These are phyloP conservation scores for Psilopogon haemacephalus DNA, from an alignment of 2,113 vertebrate species.

Conservation along the genomic window DNA sequence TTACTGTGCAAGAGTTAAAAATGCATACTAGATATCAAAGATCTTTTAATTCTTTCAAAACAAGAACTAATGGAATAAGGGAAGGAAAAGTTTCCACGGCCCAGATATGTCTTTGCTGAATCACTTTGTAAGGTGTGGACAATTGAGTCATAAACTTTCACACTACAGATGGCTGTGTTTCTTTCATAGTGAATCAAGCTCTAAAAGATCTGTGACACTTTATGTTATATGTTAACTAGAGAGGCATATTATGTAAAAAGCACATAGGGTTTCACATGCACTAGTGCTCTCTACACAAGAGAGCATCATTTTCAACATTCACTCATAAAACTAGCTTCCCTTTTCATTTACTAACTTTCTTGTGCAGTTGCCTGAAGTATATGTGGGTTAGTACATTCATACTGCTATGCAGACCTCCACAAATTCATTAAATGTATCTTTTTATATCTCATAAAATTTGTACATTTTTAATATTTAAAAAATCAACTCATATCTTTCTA, in stretches of 20 bases:
- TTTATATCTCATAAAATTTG: neutral
- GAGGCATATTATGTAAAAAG: constrained; percentile 68
- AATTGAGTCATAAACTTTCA: constrained; percentile 20
- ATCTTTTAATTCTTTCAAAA: constrained; percentile 4
- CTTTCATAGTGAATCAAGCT: constrained; percentile 43
- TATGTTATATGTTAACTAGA: constrained; percentile 68
- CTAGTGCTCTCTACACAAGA: constrained; percentile 62
- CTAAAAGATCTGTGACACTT: constrained; percentile 60
- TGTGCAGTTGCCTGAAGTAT: neutral
- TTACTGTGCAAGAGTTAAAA: constrained; percentile 6
- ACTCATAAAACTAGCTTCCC: constrained; percentile 29
- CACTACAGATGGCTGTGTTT: constrained; percentile 37
- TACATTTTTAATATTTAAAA: neutral
- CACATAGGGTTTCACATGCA: constrained; percentile 61
- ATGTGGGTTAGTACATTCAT: neutral
- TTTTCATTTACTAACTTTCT: constrained; percentile 37
- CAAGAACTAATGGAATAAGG: constrained; percentile 6
- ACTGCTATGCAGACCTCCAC: neutral
- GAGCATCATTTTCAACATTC: constrained; percentile 61
- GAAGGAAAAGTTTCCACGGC: constrained; percentile 19
- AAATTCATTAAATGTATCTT: neutral
- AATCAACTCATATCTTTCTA: neutral
- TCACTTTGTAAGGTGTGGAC: constrained; percentile 50
- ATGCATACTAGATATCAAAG: neutral
- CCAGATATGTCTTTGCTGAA: constrained; percentile 57